Evolutionary conservation across 2,797 vertebrate species (phyloP).

Genomic region (Acanthurus leucopareius): DNA sequence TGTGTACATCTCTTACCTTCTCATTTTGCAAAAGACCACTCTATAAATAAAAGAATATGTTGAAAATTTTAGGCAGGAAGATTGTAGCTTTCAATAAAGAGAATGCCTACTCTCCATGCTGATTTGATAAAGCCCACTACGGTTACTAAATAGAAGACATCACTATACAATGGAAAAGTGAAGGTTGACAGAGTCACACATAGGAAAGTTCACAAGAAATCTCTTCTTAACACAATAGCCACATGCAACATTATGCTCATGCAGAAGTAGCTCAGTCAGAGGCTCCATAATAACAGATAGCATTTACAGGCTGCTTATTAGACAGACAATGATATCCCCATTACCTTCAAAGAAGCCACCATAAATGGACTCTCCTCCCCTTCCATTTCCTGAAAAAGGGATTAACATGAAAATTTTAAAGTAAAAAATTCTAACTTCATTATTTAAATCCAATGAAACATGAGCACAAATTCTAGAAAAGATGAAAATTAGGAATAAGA

Average conservation of each 20-base stretch:
- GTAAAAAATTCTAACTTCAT: not conserved
- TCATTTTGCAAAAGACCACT: slow-evolving; percentile 99
- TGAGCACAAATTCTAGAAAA: not conserved
- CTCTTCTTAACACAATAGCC: slow-evolving; percentile 84
- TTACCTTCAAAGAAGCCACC: slow-evolving; percentile 99
- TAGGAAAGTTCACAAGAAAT: slow-evolving; percentile 66
- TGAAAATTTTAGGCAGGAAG: slow-evolving; percentile 99
- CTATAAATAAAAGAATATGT: slow-evolving; percentile 99
- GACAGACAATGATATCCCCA: slow-evolving; percentile 55
- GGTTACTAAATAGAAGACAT: slow-evolving; percentile 62
- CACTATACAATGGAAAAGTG: slow-evolving; percentile 64
- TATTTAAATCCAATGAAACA: not conserved
- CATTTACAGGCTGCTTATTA: slow-evolving; percentile 27
- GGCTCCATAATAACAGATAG: slow-evolving; percentile 21
- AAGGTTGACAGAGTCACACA: slow-evolving; percentile 59
- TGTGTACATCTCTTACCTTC: slow-evolving; percentile 99
- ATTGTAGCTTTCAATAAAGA: slow-evolving; percentile 97
- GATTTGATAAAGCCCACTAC: slow-evolving; percentile 87
- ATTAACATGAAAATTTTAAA: slow-evolving; percentile 5
- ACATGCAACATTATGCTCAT: slow-evolving; percentile 93
- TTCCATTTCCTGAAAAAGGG: slow-evolving; percentile 91
- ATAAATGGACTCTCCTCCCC: slow-evolving; percentile 99
- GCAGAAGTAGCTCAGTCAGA: slow-evolving; percentile 82
- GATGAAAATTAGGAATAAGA: not conserved
- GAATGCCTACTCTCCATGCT: slow-evolving; percentile 99